Evolutionary conservation across 2,113 vertebrate genomes (phyloP).

Genomic region (Dromaius novaehollandiae): DNA sequence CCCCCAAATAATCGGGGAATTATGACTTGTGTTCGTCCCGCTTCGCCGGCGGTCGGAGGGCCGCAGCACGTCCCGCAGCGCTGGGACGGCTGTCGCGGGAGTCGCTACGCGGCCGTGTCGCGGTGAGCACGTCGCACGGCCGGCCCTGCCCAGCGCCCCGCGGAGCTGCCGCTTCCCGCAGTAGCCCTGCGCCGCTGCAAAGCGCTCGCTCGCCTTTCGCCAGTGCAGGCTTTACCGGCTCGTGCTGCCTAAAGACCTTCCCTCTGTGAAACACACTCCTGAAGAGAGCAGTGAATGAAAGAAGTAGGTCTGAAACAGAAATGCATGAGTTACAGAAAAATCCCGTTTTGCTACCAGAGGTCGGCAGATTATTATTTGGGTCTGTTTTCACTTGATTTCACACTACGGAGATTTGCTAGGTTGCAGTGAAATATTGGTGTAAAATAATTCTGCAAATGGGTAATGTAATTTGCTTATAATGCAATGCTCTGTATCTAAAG

Average conservation of each 20-base stretch:
- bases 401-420: background rate
- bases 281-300: background rate
- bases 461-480: background rate
- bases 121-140: accelerated
- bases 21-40: slow-evolving; percentile 31
- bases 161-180: background rate
- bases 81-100: slow-evolving; percentile 62
- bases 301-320: background rate
- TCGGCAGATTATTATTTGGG: background rate
- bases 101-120: background rate
- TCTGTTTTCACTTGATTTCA: slow-evolving; percentile 39
- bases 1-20: slow-evolving; percentile 38
- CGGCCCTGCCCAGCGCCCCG: background rate
- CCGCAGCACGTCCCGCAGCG: slow-evolving; percentile 14
- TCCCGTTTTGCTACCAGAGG: background rate
- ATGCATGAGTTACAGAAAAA: background rate
- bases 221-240: background rate
- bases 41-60: slow-evolving; percentile 33
- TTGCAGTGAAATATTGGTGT: background rate
- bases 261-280: background rate
- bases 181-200: background rate
- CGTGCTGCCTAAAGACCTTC: background rate
- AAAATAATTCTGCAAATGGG: background rate
- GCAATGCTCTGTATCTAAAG: background rate
- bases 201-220: background rate